Evolutionary conservation across 1,140 invertebrate genomes (phyloP).

Genomic region (Pristionchus pacificus): DNA sequence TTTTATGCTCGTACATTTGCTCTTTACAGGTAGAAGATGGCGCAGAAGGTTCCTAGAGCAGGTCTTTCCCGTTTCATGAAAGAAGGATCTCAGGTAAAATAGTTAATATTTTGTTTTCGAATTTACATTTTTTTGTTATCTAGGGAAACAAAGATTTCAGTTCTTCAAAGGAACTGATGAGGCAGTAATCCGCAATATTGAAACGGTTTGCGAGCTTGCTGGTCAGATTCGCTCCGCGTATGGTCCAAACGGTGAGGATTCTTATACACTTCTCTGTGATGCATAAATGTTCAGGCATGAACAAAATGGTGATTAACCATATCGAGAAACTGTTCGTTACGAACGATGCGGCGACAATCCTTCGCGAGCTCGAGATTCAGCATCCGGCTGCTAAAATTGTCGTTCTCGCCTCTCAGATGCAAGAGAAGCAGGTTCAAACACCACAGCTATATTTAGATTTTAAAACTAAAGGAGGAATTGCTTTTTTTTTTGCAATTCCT

Average conservation of each 20-base stretch:
- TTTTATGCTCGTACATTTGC: too few species aligned
- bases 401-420: constrained; percentile 91
- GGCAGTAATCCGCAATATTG: constrained; percentile 90
- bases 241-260: constrained; percentile 72
- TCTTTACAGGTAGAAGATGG: constrained; percentile 47
- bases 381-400: constrained; percentile 98
- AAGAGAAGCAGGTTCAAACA: constrained; percentile 87
- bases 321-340: constrained; percentile 97
- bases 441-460: neutral
- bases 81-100: constrained; percentile 50
- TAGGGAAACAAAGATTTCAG: constrained; percentile 63
- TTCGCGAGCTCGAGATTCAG: constrained; percentile 88
- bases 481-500: neutral
- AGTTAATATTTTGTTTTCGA: constrained; percentile 6
- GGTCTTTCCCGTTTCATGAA: constrained; percentile 56
- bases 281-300: constrained; percentile 74
- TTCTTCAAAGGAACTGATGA: constrained; percentile 93
- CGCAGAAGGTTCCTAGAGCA: constrained; percentile 53
- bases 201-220: constrained; percentile 89
- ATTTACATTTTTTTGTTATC: constrained; percentile 2
- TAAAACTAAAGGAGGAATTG: neutral
- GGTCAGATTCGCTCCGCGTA: constrained; percentile 87
- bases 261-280: neutral
- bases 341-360: constrained; percentile 96
- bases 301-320: constrained; percentile 99